Base-by-base conservation (phyloP, 1,140 invertebrate species). In the Drosophila seguyi region DNA sequence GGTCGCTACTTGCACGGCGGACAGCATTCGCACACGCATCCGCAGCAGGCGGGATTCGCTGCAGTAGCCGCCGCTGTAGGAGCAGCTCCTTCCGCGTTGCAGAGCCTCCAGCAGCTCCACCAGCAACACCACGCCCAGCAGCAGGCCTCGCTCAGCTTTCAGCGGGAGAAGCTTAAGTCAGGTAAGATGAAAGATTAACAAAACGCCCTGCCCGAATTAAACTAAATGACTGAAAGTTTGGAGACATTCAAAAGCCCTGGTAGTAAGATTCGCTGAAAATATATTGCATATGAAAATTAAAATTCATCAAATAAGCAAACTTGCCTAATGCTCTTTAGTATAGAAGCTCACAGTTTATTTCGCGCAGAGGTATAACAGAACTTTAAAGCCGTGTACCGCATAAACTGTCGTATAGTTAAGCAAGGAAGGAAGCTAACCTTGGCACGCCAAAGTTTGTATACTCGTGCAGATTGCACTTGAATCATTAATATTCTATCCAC, bases 61-160 rank as follows among this genome's bases (percentile, higher is more conserved):
- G 90, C 86, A 1, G 86, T 80, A 10, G 86, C 72, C 14, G 82
- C 76, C 6, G 85, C 66, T 10, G 80, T 69, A 4, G 71, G 65
- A 48, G 78, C 75, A 20, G 85, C 74, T 6, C 91, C 91, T 4
- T 91, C 92, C 4, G 92, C 92, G 0, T 60, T 93, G 41, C 92
- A 93, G 65, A 93, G 92, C 56, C 75, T 93, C 7, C 92, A 93
- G 53, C 92, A 93, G 61, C 66, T 92, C 50, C 92, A 92, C 59
- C 92, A 92, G 59, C 92, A 92, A 56, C 92, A 92, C 72, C 92
- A 93, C 68, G 91, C 91, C 27, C 91, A 92, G 74, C 91, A 92
- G 58, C 91, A 92, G 77, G 85, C 84, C 11, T 79, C 76, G 20
- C 59, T 92, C 14, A 90, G 60, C 29, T 90, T 92, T 41, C 90